Evolutionary conservation across 2,888 invertebrate genomes (phyloP).

Genomic region (Ypsolopha scabrella): DNA sequence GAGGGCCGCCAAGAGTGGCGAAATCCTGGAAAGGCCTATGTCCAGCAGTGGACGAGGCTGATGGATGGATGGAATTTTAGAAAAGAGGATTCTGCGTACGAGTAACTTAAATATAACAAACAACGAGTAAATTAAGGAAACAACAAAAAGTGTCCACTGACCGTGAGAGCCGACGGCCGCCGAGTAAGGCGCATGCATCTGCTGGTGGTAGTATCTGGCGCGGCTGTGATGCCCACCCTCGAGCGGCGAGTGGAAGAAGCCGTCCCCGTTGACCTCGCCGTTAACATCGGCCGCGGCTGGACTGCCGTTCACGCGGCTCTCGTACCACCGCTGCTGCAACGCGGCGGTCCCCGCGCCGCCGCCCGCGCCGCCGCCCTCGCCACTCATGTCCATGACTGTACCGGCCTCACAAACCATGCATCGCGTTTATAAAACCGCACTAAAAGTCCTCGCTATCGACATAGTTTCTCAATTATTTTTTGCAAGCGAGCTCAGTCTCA

Average conservation of each 20-base stretch:
- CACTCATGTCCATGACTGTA: constrained; percentile 66
- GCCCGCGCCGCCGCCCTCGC: constrained; percentile 52
- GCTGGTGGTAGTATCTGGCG: constrained; percentile 69
- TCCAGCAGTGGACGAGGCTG: too few relatives aligned
- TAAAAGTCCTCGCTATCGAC: constrained; percentile 57
- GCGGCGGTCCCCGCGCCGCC: constrained; percentile 40
- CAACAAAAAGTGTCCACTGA: constrained; percentile 22
- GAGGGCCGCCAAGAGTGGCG: too few relatives aligned
- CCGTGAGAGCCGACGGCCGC: constrained; percentile 66
- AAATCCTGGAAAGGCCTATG: too few relatives aligned
- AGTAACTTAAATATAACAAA: too few relatives aligned
- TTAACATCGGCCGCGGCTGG: constrained; percentile 57
- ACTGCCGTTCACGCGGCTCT: constrained; percentile 66
- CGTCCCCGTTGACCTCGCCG: constrained; percentile 65
- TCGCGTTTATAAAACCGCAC: constrained; percentile 62
- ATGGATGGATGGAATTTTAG: too few relatives aligned
- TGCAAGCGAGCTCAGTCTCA: not conserved
- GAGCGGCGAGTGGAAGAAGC: constrained; percentile 68
- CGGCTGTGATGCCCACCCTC: constrained; percentile 67
- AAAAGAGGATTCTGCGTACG: too few relatives aligned
- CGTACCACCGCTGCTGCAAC: constrained; percentile 69
- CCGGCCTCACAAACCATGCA: constrained; percentile 68
- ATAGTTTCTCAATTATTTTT: constrained; percentile 11
- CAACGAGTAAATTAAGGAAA: too few relatives aligned
- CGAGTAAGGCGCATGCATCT: constrained; percentile 69